phyloP scores from a whole-genome alignment of 2,888 invertebrate genomes.

The Cataglyphis albicans region DNA sequence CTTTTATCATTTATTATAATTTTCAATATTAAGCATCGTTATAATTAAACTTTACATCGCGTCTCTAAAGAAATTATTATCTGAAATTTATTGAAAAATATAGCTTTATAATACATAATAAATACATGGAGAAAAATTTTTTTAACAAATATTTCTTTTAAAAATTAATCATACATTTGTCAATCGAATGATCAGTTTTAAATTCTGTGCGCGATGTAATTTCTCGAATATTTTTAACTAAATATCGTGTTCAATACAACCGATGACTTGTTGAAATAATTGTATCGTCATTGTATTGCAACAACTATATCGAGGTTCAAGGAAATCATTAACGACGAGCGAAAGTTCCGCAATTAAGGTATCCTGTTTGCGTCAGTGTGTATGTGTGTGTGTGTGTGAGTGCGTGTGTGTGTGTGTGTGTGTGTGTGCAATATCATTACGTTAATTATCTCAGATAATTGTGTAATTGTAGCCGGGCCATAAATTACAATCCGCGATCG shows the following conservation, averaged over 20 bases:
- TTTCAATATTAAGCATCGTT: not conserved
- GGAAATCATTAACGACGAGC: conserved; percentile 51
- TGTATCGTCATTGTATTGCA: conserved; percentile 29
- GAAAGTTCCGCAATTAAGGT: conserved; percentile 53
- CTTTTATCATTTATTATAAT: not conserved
- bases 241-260: conserved; percentile 1
- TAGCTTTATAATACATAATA: not conserved
- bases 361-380: not conserved
- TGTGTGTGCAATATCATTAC: conserved; percentile 41
- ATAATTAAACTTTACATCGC: not conserved
- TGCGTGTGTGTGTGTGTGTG: too few species aligned
- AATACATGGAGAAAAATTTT: too few species aligned
- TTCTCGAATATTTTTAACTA: not conserved
- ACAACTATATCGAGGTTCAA: conserved; percentile 22
- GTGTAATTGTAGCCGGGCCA: conserved; percentile 44
- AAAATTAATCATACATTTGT: not conserved
- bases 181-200: not conserved
- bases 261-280: conserved; percentile 18
- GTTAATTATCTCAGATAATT: conserved; percentile 62
- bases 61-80: not conserved
- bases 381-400: too few species aligned
- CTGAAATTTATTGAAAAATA: not conserved
- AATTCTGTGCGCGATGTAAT: conserved; percentile 12
- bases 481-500: conserved; percentile 61
- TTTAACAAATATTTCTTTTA: not conserved